Evolutionary conservation across 1,140 invertebrate species (phyloP).

Genomic region (Chlorops oryzae): DNA sequence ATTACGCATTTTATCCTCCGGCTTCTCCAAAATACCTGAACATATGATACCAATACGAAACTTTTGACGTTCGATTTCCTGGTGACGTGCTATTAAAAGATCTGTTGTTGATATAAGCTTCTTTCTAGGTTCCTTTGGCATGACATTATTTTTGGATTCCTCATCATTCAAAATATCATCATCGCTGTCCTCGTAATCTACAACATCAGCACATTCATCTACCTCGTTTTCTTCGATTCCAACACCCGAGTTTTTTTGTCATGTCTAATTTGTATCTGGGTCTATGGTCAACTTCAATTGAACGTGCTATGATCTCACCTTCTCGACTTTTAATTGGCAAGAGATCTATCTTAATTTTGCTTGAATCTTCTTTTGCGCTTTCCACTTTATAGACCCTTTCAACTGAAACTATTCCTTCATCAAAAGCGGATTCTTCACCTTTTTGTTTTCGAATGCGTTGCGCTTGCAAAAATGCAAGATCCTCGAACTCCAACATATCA

Average conservation of each 20-base stretch:
- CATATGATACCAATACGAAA: slow-evolving; percentile 75
- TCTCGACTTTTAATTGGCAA: slow-evolving; percentile 56
- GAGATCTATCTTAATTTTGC: slow-evolving; percentile 48
- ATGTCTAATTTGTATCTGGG: slow-evolving; percentile 30
- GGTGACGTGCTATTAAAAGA: slow-evolving; percentile 64
- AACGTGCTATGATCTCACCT: slow-evolving; percentile 38
- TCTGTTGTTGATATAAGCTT: slow-evolving; percentile 60
- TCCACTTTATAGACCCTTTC: slow-evolving; percentile 49
- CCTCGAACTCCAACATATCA: slow-evolving; percentile 43
- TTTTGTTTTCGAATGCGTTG: slow-evolving; percentile 44
- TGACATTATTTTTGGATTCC: slow-evolving; percentile 32
- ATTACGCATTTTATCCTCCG: slow-evolving; percentile 70
- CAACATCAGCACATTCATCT: slow-evolving; percentile 34
- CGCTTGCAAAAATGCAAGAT: slow-evolving; percentile 23
- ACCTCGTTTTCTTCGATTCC: slow-evolving; percentile 32
- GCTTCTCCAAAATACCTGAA: slow-evolving; percentile 72
- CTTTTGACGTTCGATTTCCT: slow-evolving; percentile 71
- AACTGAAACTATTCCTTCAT: slow-evolving; percentile 45
- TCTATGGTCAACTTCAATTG: slow-evolving; percentile 36
- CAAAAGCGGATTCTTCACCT: slow-evolving; percentile 42
- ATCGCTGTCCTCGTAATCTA: slow-evolving; percentile 33
- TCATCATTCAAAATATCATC: slow-evolving; percentile 44
- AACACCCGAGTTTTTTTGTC: too few species aligned
- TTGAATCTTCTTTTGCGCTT: slow-evolving; percentile 35
- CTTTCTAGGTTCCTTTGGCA: slow-evolving; percentile 39